Conservation (phyloP, 2,113 vertebrate species). For the cattle (Bos taurus) region DNA sequence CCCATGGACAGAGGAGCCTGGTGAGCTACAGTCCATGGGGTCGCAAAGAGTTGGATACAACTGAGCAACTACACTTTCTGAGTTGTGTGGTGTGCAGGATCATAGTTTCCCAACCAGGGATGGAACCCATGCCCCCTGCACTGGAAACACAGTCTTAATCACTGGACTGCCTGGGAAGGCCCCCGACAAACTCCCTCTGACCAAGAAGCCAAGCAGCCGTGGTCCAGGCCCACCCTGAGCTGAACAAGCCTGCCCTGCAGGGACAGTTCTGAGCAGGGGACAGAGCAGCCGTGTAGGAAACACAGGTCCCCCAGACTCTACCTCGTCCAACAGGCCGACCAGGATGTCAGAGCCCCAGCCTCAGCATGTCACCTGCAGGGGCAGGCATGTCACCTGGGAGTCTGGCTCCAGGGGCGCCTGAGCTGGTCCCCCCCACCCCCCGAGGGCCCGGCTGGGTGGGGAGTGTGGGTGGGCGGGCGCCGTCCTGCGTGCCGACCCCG, state of each 20-base stretch:
- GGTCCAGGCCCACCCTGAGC: too few species aligned
- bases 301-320: neutral
- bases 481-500: slow-evolving; percentile 43
- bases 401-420: neutral
- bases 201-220: neutral
- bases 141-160: neutral
- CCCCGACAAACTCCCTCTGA: too few species aligned
- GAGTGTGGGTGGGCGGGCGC: slow-evolving; percentile 52
- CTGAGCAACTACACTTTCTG: neutral
- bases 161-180: neutral
- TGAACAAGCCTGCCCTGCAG: neutral
- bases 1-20: neutral
- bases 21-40: neutral
- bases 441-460: neutral
- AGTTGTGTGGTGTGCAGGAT: neutral
- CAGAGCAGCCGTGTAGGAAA: neutral
- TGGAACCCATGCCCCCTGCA: neutral
- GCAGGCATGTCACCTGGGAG: neutral
- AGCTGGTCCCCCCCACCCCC: slow-evolving; percentile 47
- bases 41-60: neutral
- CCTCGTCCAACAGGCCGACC: neutral
- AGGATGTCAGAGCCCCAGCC: neutral
- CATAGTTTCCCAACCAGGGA: neutral
- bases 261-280: neutral
- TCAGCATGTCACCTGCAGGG: neutral